phyloP scores from a whole-genome alignment of 2,888 invertebrate genomes.

The Laspeyria flexula region DNA sequence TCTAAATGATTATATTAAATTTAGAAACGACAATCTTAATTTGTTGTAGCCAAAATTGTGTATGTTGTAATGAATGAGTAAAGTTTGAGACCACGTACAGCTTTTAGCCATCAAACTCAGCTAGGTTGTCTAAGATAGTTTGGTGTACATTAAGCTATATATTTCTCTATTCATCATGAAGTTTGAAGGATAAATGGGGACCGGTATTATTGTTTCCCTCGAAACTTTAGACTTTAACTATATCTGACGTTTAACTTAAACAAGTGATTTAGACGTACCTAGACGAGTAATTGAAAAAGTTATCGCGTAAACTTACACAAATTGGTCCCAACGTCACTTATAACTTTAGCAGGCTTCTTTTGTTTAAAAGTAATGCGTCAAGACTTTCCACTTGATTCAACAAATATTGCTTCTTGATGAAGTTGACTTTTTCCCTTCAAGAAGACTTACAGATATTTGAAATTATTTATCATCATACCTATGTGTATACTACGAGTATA shows the following conservation, averaged over 20 bases:
- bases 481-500: too few relatives aligned
- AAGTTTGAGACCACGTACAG: neutral
- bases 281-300: conserved; percentile 65
- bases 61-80: neutral
- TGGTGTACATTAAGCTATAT: neutral
- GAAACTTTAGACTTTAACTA: conserved; percentile 33
- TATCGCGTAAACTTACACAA: conserved; percentile 57
- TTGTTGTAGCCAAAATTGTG: neutral
- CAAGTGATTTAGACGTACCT: conserved; percentile 39
- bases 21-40: too few relatives aligned
- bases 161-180: conserved; percentile 16
- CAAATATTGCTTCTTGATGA: conserved; percentile 20
- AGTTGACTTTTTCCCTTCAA: conserved; percentile 15
- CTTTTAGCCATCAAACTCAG: neutral
- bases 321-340: conserved; percentile 59
- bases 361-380: conserved; percentile 40
- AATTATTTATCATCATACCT: too few relatives aligned
- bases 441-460: neutral
- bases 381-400: conserved; percentile 11
- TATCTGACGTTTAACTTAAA: conserved; percentile 37
- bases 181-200: conserved; percentile 22
- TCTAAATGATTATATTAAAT: too few relatives aligned
- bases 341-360: conserved; percentile 47
- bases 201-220: conserved; percentile 25
- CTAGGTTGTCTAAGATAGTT: conserved; percentile 1